These are phyloP conservation scores for Crocodylus rhombifer DNA, from an alignment of 2,797 vertebrate genomes.

Conservation along the genomic window DNA sequence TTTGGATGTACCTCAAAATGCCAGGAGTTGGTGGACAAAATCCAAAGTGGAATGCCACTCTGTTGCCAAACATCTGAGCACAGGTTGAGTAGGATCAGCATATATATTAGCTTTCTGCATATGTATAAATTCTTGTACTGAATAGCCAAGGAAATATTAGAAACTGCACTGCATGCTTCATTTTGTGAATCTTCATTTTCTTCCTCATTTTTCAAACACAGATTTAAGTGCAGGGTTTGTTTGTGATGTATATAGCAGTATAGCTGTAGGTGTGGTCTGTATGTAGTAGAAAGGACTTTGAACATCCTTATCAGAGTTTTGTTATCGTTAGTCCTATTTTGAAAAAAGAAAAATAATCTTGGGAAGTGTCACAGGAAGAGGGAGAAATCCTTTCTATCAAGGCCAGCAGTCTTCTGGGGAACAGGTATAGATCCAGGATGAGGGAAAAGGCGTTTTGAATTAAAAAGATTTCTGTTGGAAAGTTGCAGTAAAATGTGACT, in stretches of 20 bases:
- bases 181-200: not conserved
- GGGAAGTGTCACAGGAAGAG: rapidly evolving
- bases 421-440: not conserved
- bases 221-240: not conserved
- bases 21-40: not conserved
- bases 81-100: not conserved
- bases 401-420: not conserved
- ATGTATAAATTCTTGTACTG: not conserved
- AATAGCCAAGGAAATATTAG: not conserved
- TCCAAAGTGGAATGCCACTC: not conserved
- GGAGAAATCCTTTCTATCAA: not conserved
- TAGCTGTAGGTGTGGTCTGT: not conserved
- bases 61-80: not conserved
- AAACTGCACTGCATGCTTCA: not conserved
- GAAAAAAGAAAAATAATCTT: not conserved
- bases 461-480: not conserved
- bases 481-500: not conserved
- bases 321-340: not conserved
- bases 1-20: not conserved
- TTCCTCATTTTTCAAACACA: not conserved
- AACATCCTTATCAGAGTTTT: not conserved
- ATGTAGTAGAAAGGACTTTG: not conserved
- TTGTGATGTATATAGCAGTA: not conserved
- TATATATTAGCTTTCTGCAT: not conserved
- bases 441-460: not conserved